phyloP scores from a whole-genome alignment of 2,113 vertebrate species.

The Elephantulus edwardii region DNA sequence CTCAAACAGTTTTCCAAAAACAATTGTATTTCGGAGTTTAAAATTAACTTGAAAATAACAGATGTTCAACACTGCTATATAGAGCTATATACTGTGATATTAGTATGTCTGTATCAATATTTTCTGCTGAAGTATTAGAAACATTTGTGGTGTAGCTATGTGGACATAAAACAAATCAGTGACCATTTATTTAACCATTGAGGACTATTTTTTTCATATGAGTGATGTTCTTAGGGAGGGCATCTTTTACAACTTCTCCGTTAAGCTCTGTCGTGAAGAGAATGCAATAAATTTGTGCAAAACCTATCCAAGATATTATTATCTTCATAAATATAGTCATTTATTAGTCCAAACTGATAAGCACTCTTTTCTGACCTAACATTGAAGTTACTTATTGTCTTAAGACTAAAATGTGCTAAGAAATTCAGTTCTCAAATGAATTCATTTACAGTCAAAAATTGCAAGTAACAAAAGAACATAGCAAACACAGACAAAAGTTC shows the following conservation, averaged over 20 bases:
- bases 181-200: constrained; percentile 58
- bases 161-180: constrained; percentile 58
- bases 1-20: neutral
- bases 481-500: neutral
- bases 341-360: neutral
- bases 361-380: neutral
- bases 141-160: neutral
- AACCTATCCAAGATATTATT: constrained; percentile 31
- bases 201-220: constrained; percentile 32
- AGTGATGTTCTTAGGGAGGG: constrained; percentile 9
- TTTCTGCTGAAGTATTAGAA: constrained; percentile 49
- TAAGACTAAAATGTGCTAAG: constrained; percentile 12
- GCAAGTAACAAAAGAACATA: neutral
- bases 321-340: constrained; percentile 53
- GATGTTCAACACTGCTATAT: neutral
- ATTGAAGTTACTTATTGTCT: neutral
- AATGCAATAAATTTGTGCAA: constrained; percentile 56
- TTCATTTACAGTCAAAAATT: neutral
- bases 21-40: constrained; percentile 34
- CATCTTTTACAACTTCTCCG: constrained; percentile 51
- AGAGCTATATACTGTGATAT: neutral
- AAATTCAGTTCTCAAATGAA: neutral
- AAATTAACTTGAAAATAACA: constrained; percentile 40
- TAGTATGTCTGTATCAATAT: constrained; percentile 48
- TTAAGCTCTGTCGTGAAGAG: constrained; percentile 49